A percentile compares a stretch with the other conserved stretches of the same genome.
phyloP scores from a whole-genome alignment of 2,888 invertebrate genomes.

The Slavum lentiscoides region DNA sequence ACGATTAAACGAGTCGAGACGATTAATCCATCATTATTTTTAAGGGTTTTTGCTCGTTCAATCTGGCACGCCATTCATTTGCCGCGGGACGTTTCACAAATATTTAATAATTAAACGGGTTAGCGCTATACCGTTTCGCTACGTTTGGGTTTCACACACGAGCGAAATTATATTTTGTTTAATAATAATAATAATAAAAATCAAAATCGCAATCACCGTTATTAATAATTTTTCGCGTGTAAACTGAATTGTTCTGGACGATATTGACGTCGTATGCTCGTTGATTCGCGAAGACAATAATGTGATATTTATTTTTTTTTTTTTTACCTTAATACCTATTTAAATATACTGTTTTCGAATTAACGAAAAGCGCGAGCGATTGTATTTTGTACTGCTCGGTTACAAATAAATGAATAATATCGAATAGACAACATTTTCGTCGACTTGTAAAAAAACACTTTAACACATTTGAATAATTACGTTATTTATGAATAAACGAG shows the following conservation, averaged over 20 bases:
- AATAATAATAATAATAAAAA: neutral
- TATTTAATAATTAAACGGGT: slow-evolving; percentile 1
- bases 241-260: neutral
- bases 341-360: too few species aligned
- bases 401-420: too few species aligned
- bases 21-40: neutral
- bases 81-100: neutral
- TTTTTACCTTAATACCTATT: too few species aligned
- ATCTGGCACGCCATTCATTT: neutral
- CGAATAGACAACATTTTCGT: too few species aligned
- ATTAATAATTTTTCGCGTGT: neutral
- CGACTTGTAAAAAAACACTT: too few species aligned
- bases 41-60: neutral
- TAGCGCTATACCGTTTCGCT: neutral
- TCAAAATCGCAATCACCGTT: neutral
- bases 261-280: neutral
- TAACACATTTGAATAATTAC: too few species aligned
- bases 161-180: neutral
- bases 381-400: too few species aligned
- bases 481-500: too few species aligned
- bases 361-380: too few species aligned
- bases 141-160: neutral
- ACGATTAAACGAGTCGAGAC: neutral
- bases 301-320: too few species aligned
- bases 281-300: neutral